Evolutionary conservation across 2,113 vertebrate species (phyloP), one percentile per base, ranked within the genome.

Genomic region (Engystomops pustulosus): DNA sequence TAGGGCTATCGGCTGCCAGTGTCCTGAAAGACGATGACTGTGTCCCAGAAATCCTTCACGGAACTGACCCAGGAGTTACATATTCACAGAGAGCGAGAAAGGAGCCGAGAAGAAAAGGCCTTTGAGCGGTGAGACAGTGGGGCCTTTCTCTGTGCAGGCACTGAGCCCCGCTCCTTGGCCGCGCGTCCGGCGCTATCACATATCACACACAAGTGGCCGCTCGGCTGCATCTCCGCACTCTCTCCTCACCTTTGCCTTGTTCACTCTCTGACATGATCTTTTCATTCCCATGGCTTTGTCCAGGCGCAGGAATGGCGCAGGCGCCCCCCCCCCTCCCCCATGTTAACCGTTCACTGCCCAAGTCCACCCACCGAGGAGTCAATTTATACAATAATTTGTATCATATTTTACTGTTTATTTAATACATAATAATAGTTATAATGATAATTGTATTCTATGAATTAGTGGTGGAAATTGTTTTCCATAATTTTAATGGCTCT

Each of bases 81-180:
- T 86, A 93, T 91, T 93, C 89, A 89, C 89, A 90, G 91, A 88
- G 78, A 87, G 88, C 88, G 90, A 92, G 90, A 93, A 92, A 90
- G 89, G 88, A 85, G 86, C 86, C 80, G 82, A 87, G 88, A 89
- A 95, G 93, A 94, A 95, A 93, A 93, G 93, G 91, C 93, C 93
- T 94, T 94, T 95, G 92, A 95, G 92, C 92, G 93, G 90, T 88
- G 91, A 91, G 89, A 94, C 94, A 95, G 93, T n/a, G 93, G 91
- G 92, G 92, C 91, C 94, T 95, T 95, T 95, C 93, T 95, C 94
- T 92, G 93, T 94, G 90, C 90, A 93, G 93, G 93, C 93, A 94
- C 92, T 92, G 91, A 90, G 91, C 91, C 94, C 92, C 89, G 92
- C 91, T 91, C 93, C 92, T 94, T 94, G 93, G 93, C 93, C 91